Evolutionary conservation across 2,113 vertebrate species (phyloP).

Genomic region (Cynoglossus semilaevis): DNA sequence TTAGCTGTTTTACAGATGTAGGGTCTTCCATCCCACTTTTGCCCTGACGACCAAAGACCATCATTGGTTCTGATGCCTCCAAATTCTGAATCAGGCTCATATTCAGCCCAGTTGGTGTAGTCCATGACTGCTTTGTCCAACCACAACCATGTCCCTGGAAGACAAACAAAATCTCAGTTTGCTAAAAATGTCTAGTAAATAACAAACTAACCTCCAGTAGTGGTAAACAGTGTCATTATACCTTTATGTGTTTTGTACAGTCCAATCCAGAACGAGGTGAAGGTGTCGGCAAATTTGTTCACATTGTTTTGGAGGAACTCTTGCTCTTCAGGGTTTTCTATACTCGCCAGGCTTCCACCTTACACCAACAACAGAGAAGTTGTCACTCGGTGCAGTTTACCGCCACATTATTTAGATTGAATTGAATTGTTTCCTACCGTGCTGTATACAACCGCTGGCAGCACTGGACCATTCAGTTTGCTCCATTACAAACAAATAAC

Average conservation of each 20-base stretch:
- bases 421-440: conserved; percentile 68
- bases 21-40: conserved; percentile 74
- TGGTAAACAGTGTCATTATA: conserved; percentile 17
- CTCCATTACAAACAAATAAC: conserved; percentile 82
- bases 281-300: conserved; percentile 72
- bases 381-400: conserved; percentile 47
- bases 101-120: conserved; percentile 85
- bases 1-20: conserved; percentile 90
- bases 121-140: conserved; percentile 79
- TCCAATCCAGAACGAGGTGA: conserved; percentile 64
- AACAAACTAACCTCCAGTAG: too few species aligned
- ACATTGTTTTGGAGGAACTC: conserved; percentile 75
- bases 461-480: conserved; percentile 83
- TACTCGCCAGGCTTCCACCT: conserved; percentile 77
- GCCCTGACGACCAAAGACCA: conserved; percentile 80
- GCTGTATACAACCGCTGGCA: conserved; percentile 79
- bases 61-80: conserved; percentile 67
- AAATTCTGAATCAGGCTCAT: conserved; percentile 63
- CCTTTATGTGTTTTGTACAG: conserved; percentile 63
- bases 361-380: not conserved
- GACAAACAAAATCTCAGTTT: conserved; percentile 7
- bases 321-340: conserved; percentile 80
- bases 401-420: conserved; percentile 2
- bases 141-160: conserved; percentile 84
- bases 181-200: not conserved